Conservation (phyloP, 2,113 vertebrate genomes). For the Holacanthus passer region DNA sequence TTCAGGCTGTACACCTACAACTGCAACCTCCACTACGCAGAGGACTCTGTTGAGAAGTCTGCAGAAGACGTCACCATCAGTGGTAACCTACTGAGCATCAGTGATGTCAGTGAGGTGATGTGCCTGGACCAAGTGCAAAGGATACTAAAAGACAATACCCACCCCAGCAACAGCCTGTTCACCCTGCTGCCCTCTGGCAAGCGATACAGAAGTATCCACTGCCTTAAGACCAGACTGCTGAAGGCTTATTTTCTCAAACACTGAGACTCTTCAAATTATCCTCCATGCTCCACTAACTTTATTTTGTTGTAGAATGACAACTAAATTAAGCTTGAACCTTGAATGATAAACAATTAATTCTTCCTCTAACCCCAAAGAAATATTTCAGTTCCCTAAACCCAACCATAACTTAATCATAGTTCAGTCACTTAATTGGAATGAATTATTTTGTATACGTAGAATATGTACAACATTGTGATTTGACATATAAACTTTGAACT, state of each 20-base stretch:
- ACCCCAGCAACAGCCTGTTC: background rate
- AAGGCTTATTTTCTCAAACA: background rate
- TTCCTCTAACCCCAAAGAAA: background rate
- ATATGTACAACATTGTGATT: too few relatives aligned
- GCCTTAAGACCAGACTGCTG: background rate
- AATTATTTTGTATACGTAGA: too few relatives aligned
- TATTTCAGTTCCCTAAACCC: background rate
- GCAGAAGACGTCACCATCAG: background rate
- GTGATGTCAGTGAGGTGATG: background rate
- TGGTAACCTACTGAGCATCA: too few relatives aligned
- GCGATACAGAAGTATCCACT: background rate
- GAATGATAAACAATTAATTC: too few relatives aligned
- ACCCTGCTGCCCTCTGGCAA: background rate
- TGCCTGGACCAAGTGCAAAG: background rate
- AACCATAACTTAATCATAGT: too few relatives aligned
- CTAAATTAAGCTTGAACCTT: too few relatives aligned
- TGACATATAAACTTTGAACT: too few relatives aligned
- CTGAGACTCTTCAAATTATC: too few relatives aligned
- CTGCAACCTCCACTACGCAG: background rate
- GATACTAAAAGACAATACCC: background rate
- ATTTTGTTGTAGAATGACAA: too few relatives aligned
- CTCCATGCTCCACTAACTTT: too few relatives aligned
- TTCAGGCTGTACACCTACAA: background rate
- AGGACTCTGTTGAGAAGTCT: background rate
- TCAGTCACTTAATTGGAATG: too few relatives aligned